Conservation (phyloP, 53 echinoderm and acorn worm genomes). For the Antedon mediterranea region DNA sequence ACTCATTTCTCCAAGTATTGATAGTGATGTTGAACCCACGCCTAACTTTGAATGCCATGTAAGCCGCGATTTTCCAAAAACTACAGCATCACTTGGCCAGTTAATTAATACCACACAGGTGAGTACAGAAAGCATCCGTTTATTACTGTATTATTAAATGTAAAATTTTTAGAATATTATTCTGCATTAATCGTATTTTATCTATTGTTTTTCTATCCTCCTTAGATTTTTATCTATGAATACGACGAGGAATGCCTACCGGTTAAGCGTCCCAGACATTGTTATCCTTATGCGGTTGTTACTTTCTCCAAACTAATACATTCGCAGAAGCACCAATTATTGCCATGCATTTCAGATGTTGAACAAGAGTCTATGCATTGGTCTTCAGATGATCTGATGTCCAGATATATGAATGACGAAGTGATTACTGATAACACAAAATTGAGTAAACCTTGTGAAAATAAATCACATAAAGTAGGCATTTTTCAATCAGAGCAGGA, state of each 20-base stretch:
- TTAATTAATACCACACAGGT: conserved; percentile 25
- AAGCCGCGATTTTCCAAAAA: neutral
- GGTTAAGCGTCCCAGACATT: conserved; percentile 29
- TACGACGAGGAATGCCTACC: conserved; percentile 21
- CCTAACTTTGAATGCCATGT: conserved; percentile 24
- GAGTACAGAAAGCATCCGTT: neutral
- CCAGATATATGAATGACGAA: no score
- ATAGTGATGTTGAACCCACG: conserved; percentile 6
- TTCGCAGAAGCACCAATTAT: no score
- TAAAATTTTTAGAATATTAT: no score
- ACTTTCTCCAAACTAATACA: neutral
- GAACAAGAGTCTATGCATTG: no score
- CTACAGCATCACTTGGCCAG: conserved; percentile 2
- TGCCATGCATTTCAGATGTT: no score
- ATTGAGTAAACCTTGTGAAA: no score
- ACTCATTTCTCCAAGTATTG: neutral
- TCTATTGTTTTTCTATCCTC: neutral
- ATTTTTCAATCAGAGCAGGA: neutral
- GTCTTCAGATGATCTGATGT: no score
- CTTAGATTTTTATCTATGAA: conserved; percentile 37
- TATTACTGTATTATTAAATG: no score
- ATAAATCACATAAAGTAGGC: neutral
- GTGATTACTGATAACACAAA: no score
- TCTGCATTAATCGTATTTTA: no score
- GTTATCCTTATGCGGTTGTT: conserved; percentile 33